Evolutionary conservation across 2,888 invertebrate species (phyloP).

Genomic region (Arctia plantaginis): DNA sequence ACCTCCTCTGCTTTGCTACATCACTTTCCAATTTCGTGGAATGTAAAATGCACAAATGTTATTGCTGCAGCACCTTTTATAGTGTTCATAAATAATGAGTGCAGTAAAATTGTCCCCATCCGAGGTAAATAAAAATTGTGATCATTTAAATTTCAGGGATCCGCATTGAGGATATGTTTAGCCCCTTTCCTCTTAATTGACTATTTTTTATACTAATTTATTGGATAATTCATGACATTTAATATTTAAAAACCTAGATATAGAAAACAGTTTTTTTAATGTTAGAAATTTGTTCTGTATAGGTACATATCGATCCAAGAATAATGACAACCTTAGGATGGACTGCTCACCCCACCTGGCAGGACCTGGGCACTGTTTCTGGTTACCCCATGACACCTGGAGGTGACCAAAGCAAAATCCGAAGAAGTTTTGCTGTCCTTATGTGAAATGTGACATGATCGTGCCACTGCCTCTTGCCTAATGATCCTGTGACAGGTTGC

Average conservation of each 20-base stretch:
- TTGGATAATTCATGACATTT: background rate
- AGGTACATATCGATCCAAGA: too few species aligned
- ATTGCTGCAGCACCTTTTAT: constrained; percentile 54
- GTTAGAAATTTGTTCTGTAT: too few species aligned
- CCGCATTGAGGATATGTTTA: background rate
- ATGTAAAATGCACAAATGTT: constrained; percentile 58
- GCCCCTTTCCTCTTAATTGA: background rate
- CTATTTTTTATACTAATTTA: background rate
- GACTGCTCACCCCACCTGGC: background rate
- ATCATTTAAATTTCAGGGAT: constrained; percentile 20
- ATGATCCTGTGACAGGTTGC: too few species aligned
- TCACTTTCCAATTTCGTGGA: constrained; percentile 73
- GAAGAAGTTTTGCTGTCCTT: too few species aligned
- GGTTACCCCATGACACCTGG: background rate
- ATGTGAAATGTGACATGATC: too few species aligned
- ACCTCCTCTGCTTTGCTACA: constrained; percentile 41
- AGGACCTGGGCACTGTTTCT: background rate
- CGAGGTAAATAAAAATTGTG: constrained; percentile 38
- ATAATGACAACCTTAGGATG: too few species aligned
- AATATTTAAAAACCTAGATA: background rate
- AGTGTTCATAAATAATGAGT: constrained; percentile 53
- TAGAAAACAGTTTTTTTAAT: background rate
- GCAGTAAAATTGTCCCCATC: constrained; percentile 56
- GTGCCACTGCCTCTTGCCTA: too few species aligned
- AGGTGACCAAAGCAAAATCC: background rate